Percentiles rank a stretch among this genome's conserved stretches.
phyloP scores from a whole-genome alignment of 2,797 vertebrate species.

The Danio tinwini region DNA sequence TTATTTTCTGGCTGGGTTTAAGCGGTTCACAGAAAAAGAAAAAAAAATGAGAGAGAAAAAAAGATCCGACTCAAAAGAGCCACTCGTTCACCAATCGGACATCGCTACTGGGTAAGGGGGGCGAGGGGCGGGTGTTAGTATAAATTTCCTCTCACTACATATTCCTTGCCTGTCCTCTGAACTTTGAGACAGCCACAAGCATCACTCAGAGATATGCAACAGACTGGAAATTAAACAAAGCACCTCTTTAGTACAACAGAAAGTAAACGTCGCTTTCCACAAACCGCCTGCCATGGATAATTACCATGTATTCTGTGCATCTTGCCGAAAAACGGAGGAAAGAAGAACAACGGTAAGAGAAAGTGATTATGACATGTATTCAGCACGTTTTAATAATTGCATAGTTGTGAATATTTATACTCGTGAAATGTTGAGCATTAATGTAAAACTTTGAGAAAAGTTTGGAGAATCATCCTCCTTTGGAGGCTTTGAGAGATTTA shows the following conservation, averaged over 20 bases:
- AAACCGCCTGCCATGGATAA: slow-evolving; percentile 31
- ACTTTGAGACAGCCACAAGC: slow-evolving; percentile 77
- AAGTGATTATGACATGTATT: background rate
- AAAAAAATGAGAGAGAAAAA: background rate
- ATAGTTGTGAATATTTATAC: background rate
- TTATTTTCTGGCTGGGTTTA: background rate
- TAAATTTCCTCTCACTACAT: slow-evolving; percentile 75
- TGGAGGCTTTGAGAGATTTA: background rate
- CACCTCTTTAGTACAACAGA: slow-evolving; percentile 7
- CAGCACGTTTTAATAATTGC: background rate
- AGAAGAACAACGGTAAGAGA: slow-evolving; percentile 73
- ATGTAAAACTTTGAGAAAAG: background rate
- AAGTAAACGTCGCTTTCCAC: slow-evolving; percentile 26
- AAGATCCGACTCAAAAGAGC: slow-evolving; percentile 26
- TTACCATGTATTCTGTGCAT: slow-evolving; percentile 55
- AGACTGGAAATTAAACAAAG: slow-evolving; percentile 61
- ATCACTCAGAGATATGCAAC: slow-evolving; percentile 66
- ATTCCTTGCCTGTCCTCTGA: slow-evolving; percentile 76
- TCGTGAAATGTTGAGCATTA: no score
- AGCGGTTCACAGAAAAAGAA: background rate
- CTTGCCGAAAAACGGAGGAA: slow-evolving; percentile 69
- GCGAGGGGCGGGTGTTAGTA: slow-evolving; percentile 71
- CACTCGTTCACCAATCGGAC: slow-evolving; percentile 14
- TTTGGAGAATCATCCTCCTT: background rate
- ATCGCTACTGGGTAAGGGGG: slow-evolving; percentile 47